phyloP scores from a whole-genome alignment of 2,888 invertebrate genomes.

The Entomobrya multifasciata region DNA sequence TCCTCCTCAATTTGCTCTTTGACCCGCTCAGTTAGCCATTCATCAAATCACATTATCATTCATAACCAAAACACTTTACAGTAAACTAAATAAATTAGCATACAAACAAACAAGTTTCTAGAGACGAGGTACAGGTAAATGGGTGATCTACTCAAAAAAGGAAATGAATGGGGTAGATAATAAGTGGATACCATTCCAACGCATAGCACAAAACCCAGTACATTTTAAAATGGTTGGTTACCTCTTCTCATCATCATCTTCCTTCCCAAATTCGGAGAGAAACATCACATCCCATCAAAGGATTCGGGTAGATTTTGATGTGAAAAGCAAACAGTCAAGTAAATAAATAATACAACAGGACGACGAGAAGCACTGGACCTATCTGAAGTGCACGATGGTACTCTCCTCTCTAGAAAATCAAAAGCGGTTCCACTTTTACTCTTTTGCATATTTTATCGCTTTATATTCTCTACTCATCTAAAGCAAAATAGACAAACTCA shows the following conservation, averaged over 20 bases:
- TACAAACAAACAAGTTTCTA: background rate
- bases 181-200: too few relatives aligned
- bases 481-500: too few relatives aligned
- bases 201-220: background rate
- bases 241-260: slow-evolving; percentile 28
- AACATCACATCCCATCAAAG: slow-evolving; percentile 16
- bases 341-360: slow-evolving; percentile 23
- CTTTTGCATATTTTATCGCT: background rate
- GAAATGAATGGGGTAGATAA: background rate
- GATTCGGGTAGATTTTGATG: background rate
- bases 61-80: background rate
- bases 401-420: background rate
- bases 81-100: background rate
- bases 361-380: background rate
- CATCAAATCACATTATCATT: too few relatives aligned
- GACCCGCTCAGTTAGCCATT: background rate
- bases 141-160: background rate
- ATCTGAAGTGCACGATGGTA: background rate
- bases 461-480: background rate
- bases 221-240: slow-evolving; percentile 20
- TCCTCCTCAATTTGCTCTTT: too few relatives aligned
- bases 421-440: slow-evolving; percentile 2
- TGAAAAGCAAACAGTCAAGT: background rate
- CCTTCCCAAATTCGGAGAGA: too few relatives aligned
- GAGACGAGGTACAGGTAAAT: background rate